A percentile compares a stretch with the other conserved stretches of the same genome.
phyloP scores from a whole-genome alignment of 2,888 invertebrate species.

The Oconnorella tubifera region DNA sequence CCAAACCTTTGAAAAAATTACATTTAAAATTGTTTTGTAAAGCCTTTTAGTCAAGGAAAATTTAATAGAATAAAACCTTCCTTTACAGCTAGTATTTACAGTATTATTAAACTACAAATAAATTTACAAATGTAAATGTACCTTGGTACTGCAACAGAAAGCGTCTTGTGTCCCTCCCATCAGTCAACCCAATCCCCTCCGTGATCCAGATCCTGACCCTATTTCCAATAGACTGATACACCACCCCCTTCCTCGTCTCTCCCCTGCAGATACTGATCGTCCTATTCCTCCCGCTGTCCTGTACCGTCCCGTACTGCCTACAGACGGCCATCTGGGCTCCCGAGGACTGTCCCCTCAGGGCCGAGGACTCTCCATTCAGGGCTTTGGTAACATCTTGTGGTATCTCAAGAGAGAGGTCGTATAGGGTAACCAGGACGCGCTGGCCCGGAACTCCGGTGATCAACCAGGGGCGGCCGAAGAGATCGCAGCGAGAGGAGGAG shows the following conservation, averaged over 20 bases:
- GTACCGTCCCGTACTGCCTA: background rate
- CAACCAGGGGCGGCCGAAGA: background rate
- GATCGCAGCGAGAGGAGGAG: background rate
- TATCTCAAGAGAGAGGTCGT: background rate
- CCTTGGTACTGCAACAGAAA: no score
- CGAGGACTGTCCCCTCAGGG: background rate
- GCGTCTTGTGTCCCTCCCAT: no score
- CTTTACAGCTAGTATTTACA: no score
- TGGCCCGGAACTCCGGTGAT: background rate
- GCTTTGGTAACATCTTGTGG: background rate
- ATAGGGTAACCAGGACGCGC: background rate
- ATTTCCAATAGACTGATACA: background rate
- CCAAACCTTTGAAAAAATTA: no score
- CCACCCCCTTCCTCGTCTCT: background rate
- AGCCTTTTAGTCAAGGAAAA: no score
- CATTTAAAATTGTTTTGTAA: no score
- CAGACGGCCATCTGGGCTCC: background rate
- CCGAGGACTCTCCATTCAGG: background rate
- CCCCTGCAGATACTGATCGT: background rate
- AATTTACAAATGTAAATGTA: no score
- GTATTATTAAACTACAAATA: no score
- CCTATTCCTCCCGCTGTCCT: conserved; percentile 1
- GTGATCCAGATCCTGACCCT: background rate
- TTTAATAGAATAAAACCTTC: no score
- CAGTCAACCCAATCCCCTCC: background rate